Conservation (phyloP, 2,888 invertebrate genomes). For the Petrophora chlorosata region DNA sequence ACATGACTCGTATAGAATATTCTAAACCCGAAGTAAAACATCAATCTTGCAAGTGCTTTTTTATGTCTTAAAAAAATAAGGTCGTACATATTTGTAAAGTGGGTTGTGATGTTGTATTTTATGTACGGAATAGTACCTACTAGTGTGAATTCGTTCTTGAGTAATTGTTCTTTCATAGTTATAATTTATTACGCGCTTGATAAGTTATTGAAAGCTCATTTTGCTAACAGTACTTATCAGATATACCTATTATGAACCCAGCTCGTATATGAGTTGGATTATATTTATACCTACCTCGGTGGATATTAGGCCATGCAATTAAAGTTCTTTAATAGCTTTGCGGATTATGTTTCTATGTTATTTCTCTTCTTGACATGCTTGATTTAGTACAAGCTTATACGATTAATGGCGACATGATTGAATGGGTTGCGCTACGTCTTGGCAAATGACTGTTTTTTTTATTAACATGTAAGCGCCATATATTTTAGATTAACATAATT, state of each 20-base stretch:
- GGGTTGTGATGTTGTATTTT: no score
- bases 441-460: slow-evolving; percentile 3
- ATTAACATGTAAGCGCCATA: background rate
- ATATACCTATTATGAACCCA: no score
- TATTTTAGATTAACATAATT: background rate
- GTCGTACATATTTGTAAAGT: no score
- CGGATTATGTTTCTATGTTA: slow-evolving; percentile 2
- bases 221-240: no score
- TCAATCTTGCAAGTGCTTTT: slow-evolving; percentile 1
- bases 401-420: background rate
- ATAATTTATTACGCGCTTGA: no score
- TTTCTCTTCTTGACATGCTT: background rate
- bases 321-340: slow-evolving; percentile 6
- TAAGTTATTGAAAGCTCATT: no score
- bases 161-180: no score
- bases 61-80: no score
- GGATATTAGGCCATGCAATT: background rate
- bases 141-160: no score
- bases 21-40: background rate
- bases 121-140: no score
- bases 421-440: background rate
- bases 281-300: no score
- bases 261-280: no score
- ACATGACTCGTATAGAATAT: background rate
- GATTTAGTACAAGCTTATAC: slow-evolving; percentile 3